phyloP scores from a whole-genome alignment of 1,140 invertebrate genomes.

The Mercenaria mercenaria region DNA sequence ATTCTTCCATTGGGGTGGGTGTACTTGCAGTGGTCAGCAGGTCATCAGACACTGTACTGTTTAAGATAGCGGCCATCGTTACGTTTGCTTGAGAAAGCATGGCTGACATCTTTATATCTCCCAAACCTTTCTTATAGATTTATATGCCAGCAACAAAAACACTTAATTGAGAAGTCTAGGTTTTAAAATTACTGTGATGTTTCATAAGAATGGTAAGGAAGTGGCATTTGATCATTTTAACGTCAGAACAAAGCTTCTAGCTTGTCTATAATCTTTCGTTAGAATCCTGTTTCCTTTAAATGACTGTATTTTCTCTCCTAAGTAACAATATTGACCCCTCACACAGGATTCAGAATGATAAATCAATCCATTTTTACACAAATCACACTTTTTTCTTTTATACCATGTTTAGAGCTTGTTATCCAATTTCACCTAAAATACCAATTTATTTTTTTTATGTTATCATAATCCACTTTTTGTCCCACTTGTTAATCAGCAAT shows the following conservation, averaged over 20 bases:
- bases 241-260: neutral
- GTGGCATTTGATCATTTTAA: too few species aligned
- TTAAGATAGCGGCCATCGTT: neutral
- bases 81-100: conserved; percentile 17
- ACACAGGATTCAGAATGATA: too few species aligned
- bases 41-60: conserved; percentile 28
- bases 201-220: too few species aligned
- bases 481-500: too few species aligned
- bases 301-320: too few species aligned
- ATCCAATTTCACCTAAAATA: neutral
- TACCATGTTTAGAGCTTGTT: neutral
- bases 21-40: neutral
- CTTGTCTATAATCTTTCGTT: neutral
- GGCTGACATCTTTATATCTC: neutral
- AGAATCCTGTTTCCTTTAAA: neutral
- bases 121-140: too few species aligned
- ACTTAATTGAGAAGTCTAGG: too few species aligned
- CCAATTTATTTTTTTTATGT: too few species aligned
- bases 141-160: too few species aligned
- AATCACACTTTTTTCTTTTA: neutral
- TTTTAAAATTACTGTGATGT: too few species aligned
- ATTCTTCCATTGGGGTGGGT: neutral
- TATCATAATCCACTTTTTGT: too few species aligned
- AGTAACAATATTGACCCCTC: too few species aligned
- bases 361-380: neutral